Percentiles rank a stretch among this genome's conserved stretches.
Evolutionary conservation across 2,888 invertebrate genomes (phyloP).

Genomic region (Teinopalpus imperialis): DNA sequence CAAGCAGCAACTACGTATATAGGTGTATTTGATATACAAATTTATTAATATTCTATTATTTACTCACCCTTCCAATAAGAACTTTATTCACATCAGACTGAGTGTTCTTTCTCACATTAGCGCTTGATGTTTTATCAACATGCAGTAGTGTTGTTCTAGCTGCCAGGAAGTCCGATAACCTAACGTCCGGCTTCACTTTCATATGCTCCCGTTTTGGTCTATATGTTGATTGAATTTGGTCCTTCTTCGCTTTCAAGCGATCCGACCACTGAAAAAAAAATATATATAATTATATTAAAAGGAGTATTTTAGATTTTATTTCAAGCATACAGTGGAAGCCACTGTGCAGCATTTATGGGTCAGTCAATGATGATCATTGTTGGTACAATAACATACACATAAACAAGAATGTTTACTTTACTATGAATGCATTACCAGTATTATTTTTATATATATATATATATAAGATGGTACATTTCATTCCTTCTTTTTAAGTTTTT

Average conservation of each 20-base stretch:
- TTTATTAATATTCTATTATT: neutral
- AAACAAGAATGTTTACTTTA: too few relatives aligned
- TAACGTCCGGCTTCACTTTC: slow-evolving; percentile 84
- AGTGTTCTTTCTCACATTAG: slow-evolving; percentile 92
- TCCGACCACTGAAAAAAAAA: slow-evolving; percentile 92
- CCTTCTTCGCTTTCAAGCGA: slow-evolving; percentile 87
- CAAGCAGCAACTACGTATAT: too few relatives aligned
- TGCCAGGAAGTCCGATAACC: slow-evolving; percentile 90
- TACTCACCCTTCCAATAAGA: slow-evolving; percentile 90
- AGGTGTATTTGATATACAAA: too few relatives aligned
- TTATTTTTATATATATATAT: too few relatives aligned
- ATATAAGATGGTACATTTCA: too few relatives aligned
- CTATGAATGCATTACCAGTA: too few relatives aligned
- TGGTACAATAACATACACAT: too few relatives aligned
- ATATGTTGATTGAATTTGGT: slow-evolving; percentile 82
- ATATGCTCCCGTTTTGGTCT: slow-evolving; percentile 62
- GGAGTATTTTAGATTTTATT: too few relatives aligned
- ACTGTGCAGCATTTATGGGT: too few relatives aligned
- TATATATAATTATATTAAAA: too few relatives aligned
- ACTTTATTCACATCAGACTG: slow-evolving; percentile 92
- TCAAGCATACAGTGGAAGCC: neutral
- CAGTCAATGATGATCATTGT: too few relatives aligned
- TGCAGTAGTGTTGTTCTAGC: slow-evolving; percentile 91
- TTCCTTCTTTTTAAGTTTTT: too few relatives aligned
- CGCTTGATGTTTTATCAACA: slow-evolving; percentile 96